Conservation (phyloP, 2,113 vertebrate genomes). For the Seriola rivoliana region DNA sequence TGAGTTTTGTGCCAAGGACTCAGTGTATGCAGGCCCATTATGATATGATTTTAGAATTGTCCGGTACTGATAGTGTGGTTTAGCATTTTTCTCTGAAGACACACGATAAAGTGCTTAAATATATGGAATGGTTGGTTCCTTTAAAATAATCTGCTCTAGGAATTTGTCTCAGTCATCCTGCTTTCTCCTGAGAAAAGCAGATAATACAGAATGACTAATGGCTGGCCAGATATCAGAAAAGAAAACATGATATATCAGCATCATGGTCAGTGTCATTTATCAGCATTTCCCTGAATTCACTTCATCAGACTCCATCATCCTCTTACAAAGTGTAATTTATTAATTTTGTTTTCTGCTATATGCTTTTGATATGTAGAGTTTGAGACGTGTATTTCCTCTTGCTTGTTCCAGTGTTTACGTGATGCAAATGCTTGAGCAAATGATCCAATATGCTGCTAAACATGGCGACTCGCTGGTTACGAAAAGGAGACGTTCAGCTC, state of each 20-base stretch:
- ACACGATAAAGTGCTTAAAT: neutral
- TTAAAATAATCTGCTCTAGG: neutral
- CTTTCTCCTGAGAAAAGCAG: neutral
- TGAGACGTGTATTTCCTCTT: neutral
- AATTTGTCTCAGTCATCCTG: neutral
- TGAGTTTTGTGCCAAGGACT: slow-evolving; percentile 12
- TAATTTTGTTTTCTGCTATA: neutral
- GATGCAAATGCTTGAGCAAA: neutral
- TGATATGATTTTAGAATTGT: slow-evolving; percentile 6
- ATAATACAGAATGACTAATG: neutral
- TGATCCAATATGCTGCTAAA: neutral
- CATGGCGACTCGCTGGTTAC: neutral
- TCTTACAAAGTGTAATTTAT: neutral
- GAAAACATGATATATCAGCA: neutral
- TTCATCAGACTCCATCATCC: neutral
- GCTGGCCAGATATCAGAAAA: neutral
- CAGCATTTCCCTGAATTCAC: neutral
- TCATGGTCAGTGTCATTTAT: neutral
- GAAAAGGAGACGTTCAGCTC: slow-evolving; percentile 14
- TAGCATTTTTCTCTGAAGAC: neutral
- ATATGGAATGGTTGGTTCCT: neutral
- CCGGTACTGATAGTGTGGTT: neutral
- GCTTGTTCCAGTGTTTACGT: neutral
- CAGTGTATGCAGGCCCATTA: neutral
- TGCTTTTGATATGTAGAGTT: neutral